A percentile compares a stretch with the other conserved stretches of the same genome.
phyloP scores from a whole-genome alignment of 2,113 vertebrate species.

The Nerophis lumbriciformis region DNA sequence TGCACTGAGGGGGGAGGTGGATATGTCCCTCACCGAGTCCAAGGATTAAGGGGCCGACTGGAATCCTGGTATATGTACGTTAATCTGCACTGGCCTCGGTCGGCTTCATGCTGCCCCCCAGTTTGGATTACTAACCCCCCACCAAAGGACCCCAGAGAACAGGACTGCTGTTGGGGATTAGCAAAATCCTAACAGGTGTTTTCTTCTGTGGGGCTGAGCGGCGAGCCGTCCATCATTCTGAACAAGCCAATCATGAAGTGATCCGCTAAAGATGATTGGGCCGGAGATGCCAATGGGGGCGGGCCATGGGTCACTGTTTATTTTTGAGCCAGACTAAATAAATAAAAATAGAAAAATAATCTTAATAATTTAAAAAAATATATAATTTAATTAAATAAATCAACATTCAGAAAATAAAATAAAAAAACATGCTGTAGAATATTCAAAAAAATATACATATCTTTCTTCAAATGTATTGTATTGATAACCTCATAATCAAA shows the following conservation, averaged over 20 bases:
- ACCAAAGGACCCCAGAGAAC: slow-evolving; percentile 24
- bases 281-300: slow-evolving; percentile 17
- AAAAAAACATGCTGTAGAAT: neutral
- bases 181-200: slow-evolving; percentile 62
- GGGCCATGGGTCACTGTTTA: slow-evolving; percentile 8
- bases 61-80: slow-evolving; percentile 43
- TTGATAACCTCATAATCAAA: no score
- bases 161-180: slow-evolving; percentile 60
- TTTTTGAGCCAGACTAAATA: slow-evolving; percentile 9
- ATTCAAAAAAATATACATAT: no score
- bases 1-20: slow-evolving; percentile 26
- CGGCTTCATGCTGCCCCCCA: slow-evolving; percentile 33
- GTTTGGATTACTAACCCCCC: slow-evolving; percentile 47
- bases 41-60: slow-evolving; percentile 56
- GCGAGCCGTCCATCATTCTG: slow-evolving; percentile 34
- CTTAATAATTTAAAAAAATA: neutral
- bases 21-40: slow-evolving; percentile 32
- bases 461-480: no score
- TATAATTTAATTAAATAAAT: neutral
- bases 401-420: neutral
- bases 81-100: slow-evolving; percentile 63
- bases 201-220: slow-evolving; percentile 56
- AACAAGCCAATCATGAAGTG: slow-evolving; percentile 53
- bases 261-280: slow-evolving; percentile 25
- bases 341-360: neutral